Evolutionary conservation across 1,140 invertebrate genomes (phyloP).

Genomic region (Heterodera schachtii): DNA sequence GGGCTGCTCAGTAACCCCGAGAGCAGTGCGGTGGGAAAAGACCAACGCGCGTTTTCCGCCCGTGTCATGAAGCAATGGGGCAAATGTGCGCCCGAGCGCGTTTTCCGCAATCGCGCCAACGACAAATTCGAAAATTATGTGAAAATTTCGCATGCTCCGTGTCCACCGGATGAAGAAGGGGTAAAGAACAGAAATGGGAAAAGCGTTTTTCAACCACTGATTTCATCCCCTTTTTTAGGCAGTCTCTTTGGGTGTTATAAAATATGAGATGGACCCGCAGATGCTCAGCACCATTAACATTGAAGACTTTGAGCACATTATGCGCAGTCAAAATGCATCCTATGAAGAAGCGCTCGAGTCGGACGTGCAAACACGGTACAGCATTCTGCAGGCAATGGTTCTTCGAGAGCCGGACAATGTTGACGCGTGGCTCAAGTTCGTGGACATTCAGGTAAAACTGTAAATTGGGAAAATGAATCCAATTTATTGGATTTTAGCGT

Average conservation of each 20-base stretch:
- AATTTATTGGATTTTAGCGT: neutral
- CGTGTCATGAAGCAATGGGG: neutral
- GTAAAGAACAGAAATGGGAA: neutral
- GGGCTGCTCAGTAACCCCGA: neutral
- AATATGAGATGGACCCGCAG: neutral
- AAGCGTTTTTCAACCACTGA: too few species aligned
- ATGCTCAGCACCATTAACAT: constrained; percentile 6
- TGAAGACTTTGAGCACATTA: constrained; percentile 7
- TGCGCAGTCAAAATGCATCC: constrained; percentile 5
- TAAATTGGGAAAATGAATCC: too few species aligned
- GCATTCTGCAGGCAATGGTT: constrained; percentile 14
- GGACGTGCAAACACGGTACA: constrained; percentile 10
- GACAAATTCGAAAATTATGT: constrained; percentile 10
- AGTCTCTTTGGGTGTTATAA: neutral
- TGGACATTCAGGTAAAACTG: constrained; percentile 14
- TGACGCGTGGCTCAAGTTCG: constrained; percentile 10
- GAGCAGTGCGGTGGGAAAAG: neutral
- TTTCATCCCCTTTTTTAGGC: neutral
- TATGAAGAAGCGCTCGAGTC: constrained; percentile 7
- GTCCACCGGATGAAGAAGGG: constrained; percentile 13
- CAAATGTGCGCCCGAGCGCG: neutral
- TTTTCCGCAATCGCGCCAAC: neutral
- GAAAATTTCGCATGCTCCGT: constrained; percentile 10
- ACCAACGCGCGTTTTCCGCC: neutral
- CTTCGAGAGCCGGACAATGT: constrained; percentile 13